Percentiles rank a stretch among this genome's conserved stretches.
These are phyloP conservation scores for Altica lythri DNA, from an alignment of 2,888 invertebrate species.

Conservation along the genomic window DNA sequence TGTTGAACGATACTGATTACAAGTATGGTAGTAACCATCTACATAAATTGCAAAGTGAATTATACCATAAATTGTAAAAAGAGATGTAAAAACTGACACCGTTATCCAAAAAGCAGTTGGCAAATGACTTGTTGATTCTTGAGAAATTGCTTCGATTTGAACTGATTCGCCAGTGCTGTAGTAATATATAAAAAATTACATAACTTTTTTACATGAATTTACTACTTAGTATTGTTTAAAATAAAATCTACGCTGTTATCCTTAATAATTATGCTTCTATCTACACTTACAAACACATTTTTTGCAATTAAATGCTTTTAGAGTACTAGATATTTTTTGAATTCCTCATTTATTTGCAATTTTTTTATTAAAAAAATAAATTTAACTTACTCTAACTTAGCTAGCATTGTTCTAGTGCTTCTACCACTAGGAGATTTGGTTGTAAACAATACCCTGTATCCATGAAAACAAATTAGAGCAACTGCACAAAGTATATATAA, in stretches of 20 bases:
- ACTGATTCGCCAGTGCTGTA: slow-evolving; percentile 71
- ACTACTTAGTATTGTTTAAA: too few species aligned
- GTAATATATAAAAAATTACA: too few species aligned
- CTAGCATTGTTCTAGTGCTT: slow-evolving; percentile 52
- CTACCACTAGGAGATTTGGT: slow-evolving; percentile 49
- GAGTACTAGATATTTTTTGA: too few species aligned
- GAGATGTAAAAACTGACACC: slow-evolving; percentile 63
- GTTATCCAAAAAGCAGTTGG: slow-evolving; percentile 72
- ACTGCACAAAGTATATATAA: slow-evolving; percentile 67
- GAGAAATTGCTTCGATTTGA: slow-evolving; percentile 66
- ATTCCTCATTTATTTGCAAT: not conserved
- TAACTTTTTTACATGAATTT: too few species aligned
- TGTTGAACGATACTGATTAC: slow-evolving; percentile 72
- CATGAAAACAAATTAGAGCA: slow-evolving; percentile 70
- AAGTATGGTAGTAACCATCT: slow-evolving; percentile 76
- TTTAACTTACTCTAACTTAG: slow-evolving; percentile 50
- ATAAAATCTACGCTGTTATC: too few species aligned
- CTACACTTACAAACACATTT: too few species aligned
- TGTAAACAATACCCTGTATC: slow-evolving; percentile 64
- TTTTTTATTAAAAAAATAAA: not conserved
- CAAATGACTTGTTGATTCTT: slow-evolving; percentile 63
- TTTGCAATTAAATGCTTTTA: too few species aligned
- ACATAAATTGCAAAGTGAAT: slow-evolving; percentile 72
- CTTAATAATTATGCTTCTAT: not conserved
- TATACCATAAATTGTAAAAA: slow-evolving; percentile 70